Evolutionary conservation across 2,797 vertebrate genomes (phyloP), one percentile per base, ranked within the genome.

Genomic region (Centroberyx gerrardi): DNA sequence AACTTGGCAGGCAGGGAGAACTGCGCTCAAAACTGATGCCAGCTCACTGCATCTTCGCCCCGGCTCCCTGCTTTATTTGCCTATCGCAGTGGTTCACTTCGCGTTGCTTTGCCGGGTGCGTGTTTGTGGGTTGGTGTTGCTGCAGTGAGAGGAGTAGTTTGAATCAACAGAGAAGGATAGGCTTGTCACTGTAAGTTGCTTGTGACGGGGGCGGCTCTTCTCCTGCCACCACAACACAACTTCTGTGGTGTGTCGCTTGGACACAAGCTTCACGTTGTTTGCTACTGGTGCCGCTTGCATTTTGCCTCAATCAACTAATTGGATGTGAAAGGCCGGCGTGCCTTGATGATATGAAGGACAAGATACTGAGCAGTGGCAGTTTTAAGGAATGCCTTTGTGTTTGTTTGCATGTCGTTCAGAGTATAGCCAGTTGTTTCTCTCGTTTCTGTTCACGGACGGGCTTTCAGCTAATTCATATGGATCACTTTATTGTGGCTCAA

Each of bases 221-320:
- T 87, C 83, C 72, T 85, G 90, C 93, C 90, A 92, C 85, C 87
- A 83, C 87, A 90, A 90, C 90, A 87, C 89, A 92, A 92, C 90
- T 94, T 94, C 91, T 91, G 91, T 79, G 89, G 83, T 83, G 90
- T 88, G 90, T 93, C 88, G 84, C 86, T 89, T 69, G 87, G 92
- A 93, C 91, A 91, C 86, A 85, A 90, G 91, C 88, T 88, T 81
- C 83, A 66, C 80, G 80, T 89, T 91, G 92, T 94, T 91, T 91
- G 90, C 91, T 88, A 89, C 90, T 87, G 92, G 91, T 94, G 94
- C 91, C 88, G 83, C 92, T 93, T 91, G 90, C 87, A 76, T 94
- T 95, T 94, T 89, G 87, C 94, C 92, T 94, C 95, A 92, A 92
- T 95, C 93, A 94, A 78, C 92, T 95, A 94, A 95, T 94, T 93